Percentiles rank a stretch among this genome's conserved stretches.
These are phyloP conservation scores for Pedicia rivosa DNA, from an alignment of 2,888 invertebrate genomes.

Conservation along the genomic window DNA sequence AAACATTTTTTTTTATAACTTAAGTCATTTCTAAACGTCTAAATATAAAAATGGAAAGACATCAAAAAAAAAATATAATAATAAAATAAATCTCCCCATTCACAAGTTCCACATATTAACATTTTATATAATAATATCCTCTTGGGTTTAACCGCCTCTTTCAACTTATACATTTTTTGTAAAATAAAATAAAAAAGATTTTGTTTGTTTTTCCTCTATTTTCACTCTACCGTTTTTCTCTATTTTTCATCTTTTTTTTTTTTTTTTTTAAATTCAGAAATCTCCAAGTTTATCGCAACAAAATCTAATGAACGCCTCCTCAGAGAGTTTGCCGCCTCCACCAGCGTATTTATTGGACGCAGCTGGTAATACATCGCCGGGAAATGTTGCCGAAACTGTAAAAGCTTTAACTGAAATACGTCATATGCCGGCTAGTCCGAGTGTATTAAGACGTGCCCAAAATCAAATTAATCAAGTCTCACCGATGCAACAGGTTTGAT, in stretches of 20 bases:
- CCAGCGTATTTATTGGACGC: slow-evolving; percentile 28
- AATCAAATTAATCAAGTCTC: slow-evolving; percentile 13
- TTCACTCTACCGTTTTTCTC: too few species aligned
- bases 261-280: slow-evolving; percentile 9
- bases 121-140: too few species aligned
- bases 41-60: too few species aligned
- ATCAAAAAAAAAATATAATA: too few species aligned
- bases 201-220: too few species aligned
- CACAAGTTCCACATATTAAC: too few species aligned
- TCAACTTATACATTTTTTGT: slow-evolving; percentile 1
- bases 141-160: too few species aligned
- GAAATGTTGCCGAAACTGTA: slow-evolving; percentile 66
- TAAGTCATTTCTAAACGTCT: too few species aligned
- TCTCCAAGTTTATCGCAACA: slow-evolving; percentile 18
- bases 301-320: slow-evolving; percentile 21
- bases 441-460: slow-evolving; percentile 42
- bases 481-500: too few species aligned
- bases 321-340: slow-evolving; percentile 30
- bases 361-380: background rate
- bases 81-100: too few species aligned
- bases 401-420: slow-evolving; percentile 70
- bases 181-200: too few species aligned
- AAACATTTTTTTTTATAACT: too few species aligned
- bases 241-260: slow-evolving; percentile 6
- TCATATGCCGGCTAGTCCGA: slow-evolving; percentile 76